A percentile compares a stretch with the other conserved stretches of the same genome.
These are phyloP conservation scores for Dromiciops gliroides DNA, from an alignment of 2,113 vertebrate genomes.

Conservation along the genomic window DNA sequence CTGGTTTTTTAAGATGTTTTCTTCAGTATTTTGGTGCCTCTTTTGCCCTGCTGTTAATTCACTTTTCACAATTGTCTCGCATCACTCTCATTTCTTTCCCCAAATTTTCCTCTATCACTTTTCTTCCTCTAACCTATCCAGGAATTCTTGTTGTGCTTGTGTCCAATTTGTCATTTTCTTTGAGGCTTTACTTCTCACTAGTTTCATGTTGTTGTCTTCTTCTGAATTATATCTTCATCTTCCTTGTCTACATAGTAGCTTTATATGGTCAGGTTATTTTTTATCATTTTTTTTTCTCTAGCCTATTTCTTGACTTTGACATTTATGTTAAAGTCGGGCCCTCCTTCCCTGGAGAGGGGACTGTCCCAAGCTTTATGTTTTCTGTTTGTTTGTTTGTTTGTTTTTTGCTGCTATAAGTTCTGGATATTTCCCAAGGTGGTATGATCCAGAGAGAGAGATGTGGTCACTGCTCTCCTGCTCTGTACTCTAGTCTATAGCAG, in stretches of 20 bases:
- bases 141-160: not conserved
- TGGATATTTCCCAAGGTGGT: not conserved
- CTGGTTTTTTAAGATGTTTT: not conserved
- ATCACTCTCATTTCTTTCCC: not conserved
- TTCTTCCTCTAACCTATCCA: not conserved
- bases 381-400: not conserved
- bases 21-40: not conserved
- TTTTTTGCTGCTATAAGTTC: not conserved
- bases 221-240: not conserved
- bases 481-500: not conserved
- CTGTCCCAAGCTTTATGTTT: not conserved
- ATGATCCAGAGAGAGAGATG: not conserved
- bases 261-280: not conserved
- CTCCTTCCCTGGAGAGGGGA: not conserved
- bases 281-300: not conserved
- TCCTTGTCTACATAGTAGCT: not conserved
- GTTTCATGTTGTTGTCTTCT: not conserved
- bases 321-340: not conserved
- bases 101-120: not conserved
- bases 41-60: not conserved
- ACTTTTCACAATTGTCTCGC: not conserved
- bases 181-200: not conserved
- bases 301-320: not conserved
- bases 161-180: not conserved
- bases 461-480: not conserved